Evolutionary conservation across 2,113 vertebrate genomes (phyloP).

Genomic region (Sorex araneus): DNA sequence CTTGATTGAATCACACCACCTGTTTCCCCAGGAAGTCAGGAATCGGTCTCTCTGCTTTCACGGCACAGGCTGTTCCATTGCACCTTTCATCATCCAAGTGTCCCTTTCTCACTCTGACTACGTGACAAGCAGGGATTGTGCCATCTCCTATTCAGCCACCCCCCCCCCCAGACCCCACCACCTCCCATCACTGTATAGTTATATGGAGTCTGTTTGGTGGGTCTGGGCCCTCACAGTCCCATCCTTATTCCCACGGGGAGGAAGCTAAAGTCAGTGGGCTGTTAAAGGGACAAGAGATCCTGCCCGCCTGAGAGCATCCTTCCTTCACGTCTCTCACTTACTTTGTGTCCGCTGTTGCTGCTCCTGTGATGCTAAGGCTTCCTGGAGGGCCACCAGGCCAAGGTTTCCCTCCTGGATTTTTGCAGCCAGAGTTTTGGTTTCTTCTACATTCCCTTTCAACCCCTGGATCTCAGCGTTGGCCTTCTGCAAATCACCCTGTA

Average conservation of each 20-base stretch:
- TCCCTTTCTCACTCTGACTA: background rate
- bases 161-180: background rate
- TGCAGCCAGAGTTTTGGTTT: background rate
- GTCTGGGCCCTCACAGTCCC: background rate
- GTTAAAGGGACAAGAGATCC: background rate
- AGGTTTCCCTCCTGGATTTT: conserved; percentile 56
- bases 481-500: conserved; percentile 31
- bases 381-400: background rate
- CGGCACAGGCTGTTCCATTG: background rate
- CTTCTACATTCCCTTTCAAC: conserved; percentile 26
- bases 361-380: background rate
- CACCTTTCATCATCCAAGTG: background rate
- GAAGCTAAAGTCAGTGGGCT: background rate
- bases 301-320: background rate
- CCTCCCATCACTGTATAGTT: background rate
- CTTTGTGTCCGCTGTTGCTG: conserved; percentile 54
- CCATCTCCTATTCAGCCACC: no score
- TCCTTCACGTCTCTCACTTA: conserved; percentile 42
- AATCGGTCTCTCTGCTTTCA: background rate
- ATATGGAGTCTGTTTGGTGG: accelerated
- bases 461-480: conserved; percentile 17
- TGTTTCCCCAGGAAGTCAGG: background rate
- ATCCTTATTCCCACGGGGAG: background rate
- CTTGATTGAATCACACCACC: background rate
- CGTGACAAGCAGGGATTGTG: background rate